Evolutionary conservation across 1,140 invertebrate species (phyloP).

Genomic region (Pachypsylla venusta): DNA sequence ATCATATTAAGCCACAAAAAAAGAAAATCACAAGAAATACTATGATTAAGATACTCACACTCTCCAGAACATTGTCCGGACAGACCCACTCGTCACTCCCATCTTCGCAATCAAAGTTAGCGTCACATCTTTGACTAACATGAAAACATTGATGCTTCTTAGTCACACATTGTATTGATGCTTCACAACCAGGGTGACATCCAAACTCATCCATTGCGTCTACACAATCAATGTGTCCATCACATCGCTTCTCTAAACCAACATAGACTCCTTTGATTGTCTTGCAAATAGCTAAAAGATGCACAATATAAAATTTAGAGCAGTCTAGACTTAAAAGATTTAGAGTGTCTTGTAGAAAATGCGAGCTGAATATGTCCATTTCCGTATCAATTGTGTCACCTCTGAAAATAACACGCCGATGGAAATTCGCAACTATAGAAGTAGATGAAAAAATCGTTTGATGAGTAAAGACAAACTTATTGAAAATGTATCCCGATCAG

Average conservation of each 20-base stretch:
- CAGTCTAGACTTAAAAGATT: too few species aligned
- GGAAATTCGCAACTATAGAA: slow-evolving; percentile 96
- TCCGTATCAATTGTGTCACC: slow-evolving; percentile 98
- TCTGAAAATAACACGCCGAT: slow-evolving; percentile 76
- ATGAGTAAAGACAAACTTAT: slow-evolving; percentile 78
- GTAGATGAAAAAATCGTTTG: slow-evolving; percentile 96
- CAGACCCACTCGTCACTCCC: slow-evolving; percentile 6
- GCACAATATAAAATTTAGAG: too few species aligned
- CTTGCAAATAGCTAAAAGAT: slow-evolving; percentile 4
- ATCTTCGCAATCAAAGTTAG: background rate
- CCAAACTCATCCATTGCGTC: background rate
- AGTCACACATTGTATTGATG: background rate
- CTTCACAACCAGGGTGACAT: background rate
- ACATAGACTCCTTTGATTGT: background rate
- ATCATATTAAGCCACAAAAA: too few species aligned
- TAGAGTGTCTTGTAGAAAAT: slow-evolving; percentile 97
- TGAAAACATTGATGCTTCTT: background rate
- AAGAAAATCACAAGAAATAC: too few species aligned
- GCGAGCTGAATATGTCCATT: slow-evolving; percentile 98
- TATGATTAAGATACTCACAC: background rate
- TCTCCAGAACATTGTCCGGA: background rate
- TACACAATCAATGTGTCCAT: background rate
- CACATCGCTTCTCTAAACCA: background rate
- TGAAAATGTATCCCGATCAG: too few species aligned
- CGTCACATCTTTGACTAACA: background rate